Conservation (phyloP, 1,140 invertebrate species). For the Carcinoscorpius rotundicauda region DNA sequence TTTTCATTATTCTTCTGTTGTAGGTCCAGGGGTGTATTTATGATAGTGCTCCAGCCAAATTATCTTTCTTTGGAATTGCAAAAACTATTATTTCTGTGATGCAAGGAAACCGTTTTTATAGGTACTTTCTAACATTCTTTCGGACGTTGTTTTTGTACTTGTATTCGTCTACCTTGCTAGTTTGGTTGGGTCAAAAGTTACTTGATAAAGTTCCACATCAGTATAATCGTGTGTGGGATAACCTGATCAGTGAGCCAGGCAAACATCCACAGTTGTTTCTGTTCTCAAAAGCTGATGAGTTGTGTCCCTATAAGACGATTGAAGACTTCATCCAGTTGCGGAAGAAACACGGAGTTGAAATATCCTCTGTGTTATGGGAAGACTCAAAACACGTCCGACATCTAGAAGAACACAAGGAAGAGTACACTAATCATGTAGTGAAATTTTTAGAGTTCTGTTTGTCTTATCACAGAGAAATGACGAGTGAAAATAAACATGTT, state of each 20-base stretch:
- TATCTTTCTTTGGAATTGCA: slow-evolving; percentile 42
- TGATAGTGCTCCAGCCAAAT: slow-evolving; percentile 56
- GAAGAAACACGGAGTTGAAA: slow-evolving; percentile 43
- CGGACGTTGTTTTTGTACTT: slow-evolving; percentile 22
- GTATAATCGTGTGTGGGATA: slow-evolving; percentile 26
- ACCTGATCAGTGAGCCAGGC: slow-evolving; percentile 36
- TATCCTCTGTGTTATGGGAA: slow-evolving; percentile 47
- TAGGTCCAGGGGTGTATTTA: slow-evolving; percentile 57
- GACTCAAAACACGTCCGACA: slow-evolving; percentile 58
- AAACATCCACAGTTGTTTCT: slow-evolving; percentile 57
- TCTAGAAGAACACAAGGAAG: slow-evolving; percentile 39
- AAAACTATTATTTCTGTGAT: slow-evolving; percentile 45
- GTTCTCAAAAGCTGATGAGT: slow-evolving; percentile 54
- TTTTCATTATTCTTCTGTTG: no score
- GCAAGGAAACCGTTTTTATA: slow-evolving; percentile 20
- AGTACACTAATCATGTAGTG: slow-evolving; percentile 47
- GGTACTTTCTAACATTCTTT: slow-evolving; percentile 12
- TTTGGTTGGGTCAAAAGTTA: slow-evolving; percentile 25
- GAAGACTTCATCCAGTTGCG: slow-evolving; percentile 36
- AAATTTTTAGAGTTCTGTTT: slow-evolving; percentile 38
- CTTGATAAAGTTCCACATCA: slow-evolving; percentile 32
- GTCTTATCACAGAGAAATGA: no score
- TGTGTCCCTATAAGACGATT: slow-evolving; percentile 39
- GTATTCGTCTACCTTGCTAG: slow-evolving; percentile 19
- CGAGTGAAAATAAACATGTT: no score